A percentile compares a stretch with the other conserved stretches of the same genome.
phyloP scores from a whole-genome alignment of 2,113 vertebrate genomes.

The Zeus faber region DNA sequence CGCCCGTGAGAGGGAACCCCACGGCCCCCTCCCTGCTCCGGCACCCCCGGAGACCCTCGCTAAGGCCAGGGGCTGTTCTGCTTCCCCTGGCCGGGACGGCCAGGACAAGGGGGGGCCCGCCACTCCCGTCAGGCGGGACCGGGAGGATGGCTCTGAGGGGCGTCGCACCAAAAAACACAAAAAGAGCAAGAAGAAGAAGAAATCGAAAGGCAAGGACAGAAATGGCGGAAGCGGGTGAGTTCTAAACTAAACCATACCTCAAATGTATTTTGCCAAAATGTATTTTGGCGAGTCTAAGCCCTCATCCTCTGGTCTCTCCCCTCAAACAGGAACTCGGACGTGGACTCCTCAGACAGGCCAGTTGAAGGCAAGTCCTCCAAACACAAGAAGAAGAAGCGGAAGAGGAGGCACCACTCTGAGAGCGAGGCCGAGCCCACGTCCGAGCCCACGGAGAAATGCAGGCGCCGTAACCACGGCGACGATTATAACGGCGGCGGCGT shows the following conservation, averaged over 20 bases:
- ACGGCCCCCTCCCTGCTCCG: too few species aligned
- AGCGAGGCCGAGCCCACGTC: constrained; percentile 41
- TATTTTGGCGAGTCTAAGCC: too few species aligned
- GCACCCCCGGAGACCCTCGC: constrained; percentile 54
- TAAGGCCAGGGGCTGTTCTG: constrained; percentile 47
- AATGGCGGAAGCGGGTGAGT: constrained; percentile 79
- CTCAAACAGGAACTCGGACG: constrained; percentile 47
- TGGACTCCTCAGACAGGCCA: constrained; percentile 67
- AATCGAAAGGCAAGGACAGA: constrained; percentile 85
- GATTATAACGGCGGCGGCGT: constrained; percentile 6
- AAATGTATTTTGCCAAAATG: too few species aligned
- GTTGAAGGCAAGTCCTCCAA: constrained; percentile 68
- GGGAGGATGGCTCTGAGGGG: constrained; percentile 46
- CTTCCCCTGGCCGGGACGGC: constrained; percentile 29
- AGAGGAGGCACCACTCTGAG: constrained; percentile 70
- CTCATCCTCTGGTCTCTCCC: too few species aligned
- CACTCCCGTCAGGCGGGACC: constrained; percentile 35
- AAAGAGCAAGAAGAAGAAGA: constrained; percentile 92
- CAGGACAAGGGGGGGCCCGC: constrained; percentile 48
- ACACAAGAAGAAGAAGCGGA: constrained; percentile 86
- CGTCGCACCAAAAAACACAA: constrained; percentile 79
- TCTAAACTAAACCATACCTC: neutral
- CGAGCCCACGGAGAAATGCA: constrained; percentile 46
- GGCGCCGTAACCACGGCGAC: constrained; percentile 41
- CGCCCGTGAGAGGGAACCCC: constrained; percentile 28